Evolutionary conservation across 2,113 vertebrate genomes (phyloP), one percentile per base, ranked within the genome.

Genomic region (Anser cygnoides): DNA sequence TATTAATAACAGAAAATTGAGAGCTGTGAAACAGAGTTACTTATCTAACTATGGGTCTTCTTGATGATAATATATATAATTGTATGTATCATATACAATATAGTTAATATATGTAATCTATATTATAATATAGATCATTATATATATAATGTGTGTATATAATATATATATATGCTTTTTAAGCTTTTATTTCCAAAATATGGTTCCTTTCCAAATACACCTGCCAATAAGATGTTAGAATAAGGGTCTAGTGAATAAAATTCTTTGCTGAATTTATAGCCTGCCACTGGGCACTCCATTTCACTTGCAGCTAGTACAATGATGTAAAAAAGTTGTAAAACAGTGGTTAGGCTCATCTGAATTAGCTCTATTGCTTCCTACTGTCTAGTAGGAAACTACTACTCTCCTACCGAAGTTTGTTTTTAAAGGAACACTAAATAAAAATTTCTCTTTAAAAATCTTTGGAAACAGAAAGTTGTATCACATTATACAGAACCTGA

Each of bases 221-320:
- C 76, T 92, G 35, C 70, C 88, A 79, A 94, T 59, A 44, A 35
- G 26, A 21, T 61, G 16, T 88, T 89, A 83, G 77, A 95, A 71
- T 31, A 28, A n/a, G 43, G 9, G 55, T 91, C 61, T 91, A 80
- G n/a, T 59, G 33, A 52, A 67, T 23, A 81, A 73, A 96, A 87
- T 67, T 29, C 70, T 63, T 91, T 96, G 44, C 43, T 70, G 31
- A 77, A 35, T 90, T 95, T 89, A 93, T 79, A 88, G 61, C 35
- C 33, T 12, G 3, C 50, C 55, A 49, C 11, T 88, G 78, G 89
- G 73, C 61, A 88, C 13, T 87, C 67, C 35, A 61, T 90, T 89
- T 91, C 49, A 85, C 50, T 95, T 95, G 72, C 55, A 92, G 58
- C 57, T 76, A 44, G 22, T 79, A 78, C 35, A 94, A 23, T 83